phyloP scores from a whole-genome alignment of 2,797 vertebrate genomes.

The Crocidura indochinensis region DNA sequence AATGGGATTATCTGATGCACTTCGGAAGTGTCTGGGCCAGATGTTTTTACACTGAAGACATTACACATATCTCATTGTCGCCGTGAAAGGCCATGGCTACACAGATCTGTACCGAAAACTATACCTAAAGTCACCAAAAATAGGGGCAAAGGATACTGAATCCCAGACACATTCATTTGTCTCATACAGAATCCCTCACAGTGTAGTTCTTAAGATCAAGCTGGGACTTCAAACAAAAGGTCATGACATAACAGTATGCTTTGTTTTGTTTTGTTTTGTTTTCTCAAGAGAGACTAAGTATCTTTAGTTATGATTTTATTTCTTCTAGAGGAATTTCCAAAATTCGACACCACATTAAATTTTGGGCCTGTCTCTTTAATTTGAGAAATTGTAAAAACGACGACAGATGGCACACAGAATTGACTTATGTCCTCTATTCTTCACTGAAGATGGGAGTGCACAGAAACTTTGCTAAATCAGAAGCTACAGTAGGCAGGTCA shows the following conservation, averaged over 20 bases:
- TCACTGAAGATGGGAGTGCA: constrained; percentile 92
- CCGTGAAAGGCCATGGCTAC: background rate
- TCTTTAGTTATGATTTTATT: constrained; percentile 77
- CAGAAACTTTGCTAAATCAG: constrained; percentile 92
- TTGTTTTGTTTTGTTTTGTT: background rate
- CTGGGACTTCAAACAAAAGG: background rate
- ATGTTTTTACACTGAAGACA: background rate
- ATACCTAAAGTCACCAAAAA: background rate
- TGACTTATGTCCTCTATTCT: constrained; percentile 94
- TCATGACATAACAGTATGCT: background rate
- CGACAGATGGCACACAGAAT: constrained; percentile 96
- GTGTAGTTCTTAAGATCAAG: constrained; percentile 34
- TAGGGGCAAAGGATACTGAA: constrained; percentile 1
- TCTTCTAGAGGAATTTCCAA: constrained; percentile 84
- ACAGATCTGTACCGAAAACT: background rate
- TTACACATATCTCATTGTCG: background rate
- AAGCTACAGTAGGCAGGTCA: constrained; percentile 86
- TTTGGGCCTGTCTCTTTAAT: constrained; percentile 91
- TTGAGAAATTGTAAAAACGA: constrained; percentile 90
- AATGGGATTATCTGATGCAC: background rate
- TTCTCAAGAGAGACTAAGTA: constrained; percentile 62
- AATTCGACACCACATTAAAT: constrained; percentile 88
- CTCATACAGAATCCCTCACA: background rate
- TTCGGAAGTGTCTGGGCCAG: constrained; percentile 21
- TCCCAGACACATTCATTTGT: background rate